Evolutionary conservation across 2,113 vertebrate genomes (phyloP).

Genomic region (Hydrolagus affinis): DNA sequence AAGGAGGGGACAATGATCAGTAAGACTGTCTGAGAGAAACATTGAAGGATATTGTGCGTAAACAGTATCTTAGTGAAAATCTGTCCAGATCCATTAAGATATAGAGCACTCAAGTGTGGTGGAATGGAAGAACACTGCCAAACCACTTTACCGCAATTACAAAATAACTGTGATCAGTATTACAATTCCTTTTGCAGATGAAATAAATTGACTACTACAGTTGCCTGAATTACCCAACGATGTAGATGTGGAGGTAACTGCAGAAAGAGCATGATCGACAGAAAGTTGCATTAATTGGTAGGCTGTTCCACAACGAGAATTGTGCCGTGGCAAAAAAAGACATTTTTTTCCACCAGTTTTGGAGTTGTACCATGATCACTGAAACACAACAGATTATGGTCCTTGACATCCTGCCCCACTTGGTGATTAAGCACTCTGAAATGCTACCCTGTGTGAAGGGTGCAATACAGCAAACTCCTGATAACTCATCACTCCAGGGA

Average conservation of each 20-base stretch:
- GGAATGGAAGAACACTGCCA: neutral
- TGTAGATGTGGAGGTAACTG: neutral
- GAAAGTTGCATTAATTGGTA: neutral
- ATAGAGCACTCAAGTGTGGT: neutral
- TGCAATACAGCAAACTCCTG: no score
- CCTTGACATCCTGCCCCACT: slow-evolving; percentile 86
- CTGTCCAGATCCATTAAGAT: neutral
- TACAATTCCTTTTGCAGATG: neutral
- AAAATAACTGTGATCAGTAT: neutral
- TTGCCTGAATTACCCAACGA: neutral
- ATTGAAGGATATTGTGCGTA: neutral
- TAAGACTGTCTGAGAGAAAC: neutral
- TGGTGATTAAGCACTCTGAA: slow-evolving; percentile 42
- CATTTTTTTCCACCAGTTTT: slow-evolving; percentile 64
- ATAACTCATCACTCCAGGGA: no score
- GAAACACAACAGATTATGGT: slow-evolving; percentile 88
- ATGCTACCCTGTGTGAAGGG: no score
- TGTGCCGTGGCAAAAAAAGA: slow-evolving; percentile 42
- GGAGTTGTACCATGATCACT: slow-evolving; percentile 87
- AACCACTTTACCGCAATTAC: neutral
- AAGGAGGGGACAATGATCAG: neutral
- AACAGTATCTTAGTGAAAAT: neutral
- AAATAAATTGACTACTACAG: neutral
- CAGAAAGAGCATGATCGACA: neutral
- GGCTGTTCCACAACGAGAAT: neutral